Base-by-base conservation (phyloP, 2,797 vertebrate genomes). In the Ptychadena robeensis region DNA sequence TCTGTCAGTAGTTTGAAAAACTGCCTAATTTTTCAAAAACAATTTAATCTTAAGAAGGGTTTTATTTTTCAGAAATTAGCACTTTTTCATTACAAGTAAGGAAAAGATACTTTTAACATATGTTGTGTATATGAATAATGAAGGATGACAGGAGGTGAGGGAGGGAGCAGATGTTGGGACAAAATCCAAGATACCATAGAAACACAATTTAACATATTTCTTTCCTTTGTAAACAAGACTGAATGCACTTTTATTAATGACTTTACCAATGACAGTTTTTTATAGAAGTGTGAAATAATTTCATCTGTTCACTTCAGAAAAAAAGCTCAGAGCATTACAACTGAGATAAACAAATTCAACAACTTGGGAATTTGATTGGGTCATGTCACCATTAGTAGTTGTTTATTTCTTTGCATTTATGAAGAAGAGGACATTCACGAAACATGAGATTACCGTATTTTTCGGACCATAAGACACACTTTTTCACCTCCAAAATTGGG, bases 111-210 rank as follows among this genome's bases (percentile, higher is more conserved):
- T 80, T 70, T 66, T 69, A 80, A 75, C 71, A 80, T 85, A 80
- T 75, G 82, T 74, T 85, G 71, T 70, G 71, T 80, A 75, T 40
- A 80, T 75, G 71, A 80, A 85, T 79, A 79, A 67, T 85, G 59
- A 84, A 73, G 35, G 64, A 73, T 80, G 82, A 74, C 82, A 75
- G 82, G 77, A 85, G 82, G 82, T 65, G 11, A 74, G 76, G 37
- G 65, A 85, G 63, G 53, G 32, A 74, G 77, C 82, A 85, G 82
- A 85, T 85, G 82, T 85, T 85, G 77, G 82, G 82, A 85, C 5
- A 80, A 15, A 85, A 66, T 85, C 77, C 82, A 85, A 80, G 18
- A 79, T 79, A 61, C 69, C 66, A 79, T 69, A 80, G 82, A 75
- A 80, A 85, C 64, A 75, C 77, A 64, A 34, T 38, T 84, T 80